phyloP scores from a whole-genome alignment of 2,797 vertebrate species.

The Coregonus ussuriensis region DNA sequence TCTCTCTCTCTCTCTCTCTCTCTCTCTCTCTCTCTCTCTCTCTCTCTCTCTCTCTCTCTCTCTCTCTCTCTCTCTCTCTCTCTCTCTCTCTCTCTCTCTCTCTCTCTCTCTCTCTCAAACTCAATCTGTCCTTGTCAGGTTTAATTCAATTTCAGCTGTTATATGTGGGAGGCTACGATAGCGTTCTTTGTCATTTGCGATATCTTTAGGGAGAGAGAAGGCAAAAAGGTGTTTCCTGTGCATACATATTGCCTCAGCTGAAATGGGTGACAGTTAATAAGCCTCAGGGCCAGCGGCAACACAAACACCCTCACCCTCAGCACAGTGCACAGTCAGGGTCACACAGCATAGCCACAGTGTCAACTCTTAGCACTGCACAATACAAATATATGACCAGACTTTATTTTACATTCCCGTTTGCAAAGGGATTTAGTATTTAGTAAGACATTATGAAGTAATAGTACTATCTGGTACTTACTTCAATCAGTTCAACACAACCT shows the following conservation, averaged over 20 bases:
- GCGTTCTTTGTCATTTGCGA: constrained; percentile 45
- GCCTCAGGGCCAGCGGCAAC: not conserved
- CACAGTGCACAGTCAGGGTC: not conserved
- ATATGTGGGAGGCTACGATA: constrained; percentile 65
- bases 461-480: no score
- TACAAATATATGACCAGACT: not conserved
- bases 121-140: constrained; percentile 78
- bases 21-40: constrained; percentile 5
- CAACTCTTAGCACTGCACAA: not conserved
- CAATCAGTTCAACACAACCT: no score
- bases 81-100: no score
- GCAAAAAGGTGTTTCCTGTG: constrained; percentile 53
- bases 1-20: no score
- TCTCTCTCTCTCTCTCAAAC: constrained; percentile 43
- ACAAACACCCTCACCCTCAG: no score
- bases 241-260: constrained; percentile 43
- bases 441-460: no score
- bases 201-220: constrained; percentile 53
- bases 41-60: not conserved
- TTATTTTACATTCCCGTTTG: no score
- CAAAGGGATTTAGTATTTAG: no score
- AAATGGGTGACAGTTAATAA: constrained; percentile 25
- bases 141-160: constrained; percentile 75
- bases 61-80: no score
- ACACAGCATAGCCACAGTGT: not conserved